Evolutionary conservation across 2,888 invertebrate species (phyloP).

Genomic region (Catonia carolina): DNA sequence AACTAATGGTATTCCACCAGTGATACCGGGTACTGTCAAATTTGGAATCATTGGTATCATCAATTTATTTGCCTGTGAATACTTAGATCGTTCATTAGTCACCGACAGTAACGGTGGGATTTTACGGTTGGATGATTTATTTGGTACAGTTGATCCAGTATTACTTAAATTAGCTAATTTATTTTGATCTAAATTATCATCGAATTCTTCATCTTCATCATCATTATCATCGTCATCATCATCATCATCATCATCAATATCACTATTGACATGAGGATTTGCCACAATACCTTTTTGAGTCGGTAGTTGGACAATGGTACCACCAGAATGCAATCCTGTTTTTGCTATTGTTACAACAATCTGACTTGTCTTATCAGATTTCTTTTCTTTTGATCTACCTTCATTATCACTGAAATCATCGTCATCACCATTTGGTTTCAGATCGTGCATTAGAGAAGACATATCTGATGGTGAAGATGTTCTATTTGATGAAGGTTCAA

Average conservation of each 20-base stretch:
- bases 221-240: too few species aligned
- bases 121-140: slow-evolving; percentile 5
- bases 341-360: slow-evolving; percentile 60
- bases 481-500: slow-evolving; percentile 56
- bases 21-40: slow-evolving; percentile 45
- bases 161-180: too few species aligned
- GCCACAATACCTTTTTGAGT: too few species aligned
- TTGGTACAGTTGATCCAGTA: slow-evolving; percentile 8
- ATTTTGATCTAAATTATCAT: too few species aligned
- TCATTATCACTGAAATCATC: slow-evolving; percentile 45
- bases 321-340: slow-evolving; percentile 75
- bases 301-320: slow-evolving; percentile 53
- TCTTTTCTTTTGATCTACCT: slow-evolving; percentile 46
- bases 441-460: background rate
- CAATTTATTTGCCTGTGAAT: slow-evolving; percentile 50
- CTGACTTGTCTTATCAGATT: slow-evolving; percentile 34
- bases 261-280: background rate
- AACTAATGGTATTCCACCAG: slow-evolving; percentile 42
- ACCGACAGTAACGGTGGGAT: too few species aligned
- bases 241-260: slow-evolving; percentile 6
- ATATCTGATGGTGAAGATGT: slow-evolving; percentile 41
- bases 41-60: slow-evolving; percentile 51
- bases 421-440: slow-evolving; percentile 32
- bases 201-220: too few species aligned
- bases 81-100: background rate